These are phyloP conservation scores for Matsumyia berberina DNA, from an alignment of 2,888 invertebrate species.

Conservation along the genomic window DNA sequence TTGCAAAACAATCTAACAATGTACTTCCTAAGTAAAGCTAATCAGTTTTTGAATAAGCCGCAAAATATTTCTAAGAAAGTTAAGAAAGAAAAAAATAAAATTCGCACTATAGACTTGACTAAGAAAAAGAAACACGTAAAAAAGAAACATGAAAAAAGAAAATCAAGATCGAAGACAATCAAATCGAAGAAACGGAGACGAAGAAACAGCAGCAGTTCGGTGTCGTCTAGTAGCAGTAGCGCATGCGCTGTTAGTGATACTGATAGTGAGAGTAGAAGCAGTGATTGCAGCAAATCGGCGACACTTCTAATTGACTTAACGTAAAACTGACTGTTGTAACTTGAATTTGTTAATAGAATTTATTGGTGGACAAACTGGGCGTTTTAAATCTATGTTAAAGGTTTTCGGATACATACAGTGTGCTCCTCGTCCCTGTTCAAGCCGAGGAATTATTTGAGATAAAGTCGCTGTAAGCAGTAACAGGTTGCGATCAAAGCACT, in stretches of 20 bases:
- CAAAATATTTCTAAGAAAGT: slow-evolving; percentile 33
- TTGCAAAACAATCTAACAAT: slow-evolving; percentile 18
- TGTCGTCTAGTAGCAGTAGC: slow-evolving; percentile 53
- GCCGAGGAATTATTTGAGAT: too few relatives aligned
- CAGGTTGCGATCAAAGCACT: too few relatives aligned
- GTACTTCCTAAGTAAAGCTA: slow-evolving; percentile 29
- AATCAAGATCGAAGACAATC: slow-evolving; percentile 1
- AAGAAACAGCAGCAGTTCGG: slow-evolving; percentile 34
- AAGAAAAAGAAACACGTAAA: slow-evolving; percentile 46
- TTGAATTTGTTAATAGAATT: slow-evolving; percentile 15
- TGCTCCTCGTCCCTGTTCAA: too few relatives aligned
- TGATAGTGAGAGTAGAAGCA: slow-evolving; percentile 21
- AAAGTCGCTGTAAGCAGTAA: too few relatives aligned
- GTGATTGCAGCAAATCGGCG: neutral
- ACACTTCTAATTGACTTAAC: slow-evolving; percentile 58
- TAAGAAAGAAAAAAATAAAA: slow-evolving; percentile 4
- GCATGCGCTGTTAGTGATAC: slow-evolving; percentile 35
- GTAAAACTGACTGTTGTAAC: slow-evolving; percentile 22
- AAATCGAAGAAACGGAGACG: slow-evolving; percentile 47
- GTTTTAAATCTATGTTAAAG: too few relatives aligned
- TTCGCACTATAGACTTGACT: slow-evolving; percentile 63
- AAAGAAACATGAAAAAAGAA: neutral
- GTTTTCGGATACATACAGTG: too few relatives aligned
- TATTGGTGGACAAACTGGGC: neutral
- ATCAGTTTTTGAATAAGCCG: slow-evolving; percentile 1